Base-by-base conservation (phyloP, 1,140 invertebrate species). In the Ips nitidus region DNA sequence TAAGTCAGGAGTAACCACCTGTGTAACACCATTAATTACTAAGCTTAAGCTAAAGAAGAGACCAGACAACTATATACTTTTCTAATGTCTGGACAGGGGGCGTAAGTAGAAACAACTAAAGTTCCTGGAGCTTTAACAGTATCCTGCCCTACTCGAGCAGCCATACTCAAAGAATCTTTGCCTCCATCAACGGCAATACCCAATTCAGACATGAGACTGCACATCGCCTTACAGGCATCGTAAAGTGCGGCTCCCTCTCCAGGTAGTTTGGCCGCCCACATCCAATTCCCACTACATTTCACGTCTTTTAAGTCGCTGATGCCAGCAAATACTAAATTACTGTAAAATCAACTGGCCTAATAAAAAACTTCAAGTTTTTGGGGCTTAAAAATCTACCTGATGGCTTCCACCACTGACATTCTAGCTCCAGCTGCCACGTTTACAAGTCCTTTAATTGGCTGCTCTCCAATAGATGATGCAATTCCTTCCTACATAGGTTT, bases 261-360 rank as follows among this genome's bases (percentile, higher is more conserved):
- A 0, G 90, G 88, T 8, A 97, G 83, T 83, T 98, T 98, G 4
- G 96, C 96, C 2, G 96, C 89, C 97, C 97, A 99, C 97, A 99
- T 99, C 97, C 97, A 99, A 82, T 99, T 99, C 2, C 93, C 97
- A 70, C 94, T 97, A 78, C 96, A 98, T 83, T 98, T 98, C 4
- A 98, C 89, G 82, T 98, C 96, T 79, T 89, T 88, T 38, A 98
- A 76, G 75, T 88, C 84, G 1, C 90, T 88, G 64, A 98, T 92
- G 57, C 85, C 87, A n/a, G 94, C 95, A 83, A 98, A 98, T 2
- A 97, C 94, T 50, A 99, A 84, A 81, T 99, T 99, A n/a, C 93
- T 94, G 38, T 53, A 66, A 69, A 55, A 3, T 59, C 40, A 22
- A 22, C 22, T 22, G 22, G 22, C 22, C 22, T 22, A 22, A 56